Base-by-base conservation (phyloP, 2,797 vertebrate genomes). In the Myotis pilosus region DNA sequence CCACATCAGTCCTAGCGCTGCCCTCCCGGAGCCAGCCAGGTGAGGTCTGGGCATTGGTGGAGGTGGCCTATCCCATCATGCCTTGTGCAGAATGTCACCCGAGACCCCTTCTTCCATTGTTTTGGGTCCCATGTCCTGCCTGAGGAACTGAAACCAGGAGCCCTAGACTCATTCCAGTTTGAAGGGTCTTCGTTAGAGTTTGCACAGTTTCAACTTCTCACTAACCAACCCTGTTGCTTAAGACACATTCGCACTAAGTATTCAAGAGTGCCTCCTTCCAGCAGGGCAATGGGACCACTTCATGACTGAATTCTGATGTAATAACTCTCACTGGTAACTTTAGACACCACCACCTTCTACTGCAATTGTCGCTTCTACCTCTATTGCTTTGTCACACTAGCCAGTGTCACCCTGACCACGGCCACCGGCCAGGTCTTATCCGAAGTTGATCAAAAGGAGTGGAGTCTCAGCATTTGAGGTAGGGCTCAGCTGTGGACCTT, bases 1-100 rank as follows among this genome's bases (percentile, higher is more conserved):
- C 72, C 38, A 25, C 25, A 0, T 33, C 4, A 17, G 17, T 4
- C 41, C 25, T 1, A 17, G 69, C n/a, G 3, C 44, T 6, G 6
- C 23, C 11, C 9, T 33, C 71, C 38, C 20, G 23, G 62, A 7
- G 1, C n/a, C 11, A 1, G 1, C 11, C 22, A 17, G 8, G 19
- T 25, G 60, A 85, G 47, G 44, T 6, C 6, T 55, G 91, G n/a
- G 33, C n/a, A 17, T 71, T 60, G 55, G 19, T 8, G 2, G 47
- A 6, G 4, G 6, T 7, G 7, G 1, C 7, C 23, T 30, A 33
- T 1, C 6, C 12, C 4, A 19, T 81, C 1, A 25, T n/a, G 49
- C 49, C 23, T 19, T 23, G 1, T 20, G 75, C 64, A 55, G 49
- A 91, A 33, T 62, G 75, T 64, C 23, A n/a, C 41, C 23, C 57